Percentiles rank a stretch among this genome's conserved stretches.
Evolutionary conservation across 1,140 invertebrate species (phyloP).

Genomic region (Gryllus bimaculatus): DNA sequence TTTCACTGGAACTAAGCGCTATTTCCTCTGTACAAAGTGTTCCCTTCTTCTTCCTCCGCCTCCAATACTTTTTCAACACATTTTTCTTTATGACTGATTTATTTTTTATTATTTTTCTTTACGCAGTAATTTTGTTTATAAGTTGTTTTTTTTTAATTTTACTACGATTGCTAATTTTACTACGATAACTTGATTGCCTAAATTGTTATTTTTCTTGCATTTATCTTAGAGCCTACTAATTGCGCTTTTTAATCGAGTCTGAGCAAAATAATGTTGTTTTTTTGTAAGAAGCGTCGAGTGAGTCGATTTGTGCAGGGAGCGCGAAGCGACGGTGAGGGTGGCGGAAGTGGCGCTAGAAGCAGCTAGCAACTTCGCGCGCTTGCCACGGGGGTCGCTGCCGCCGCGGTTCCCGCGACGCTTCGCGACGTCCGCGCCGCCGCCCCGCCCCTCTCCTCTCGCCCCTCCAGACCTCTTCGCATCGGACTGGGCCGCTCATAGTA

Average conservation of each 20-base stretch:
- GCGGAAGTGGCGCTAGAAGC: background rate
- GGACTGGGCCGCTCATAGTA: too few species aligned
- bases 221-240: background rate
- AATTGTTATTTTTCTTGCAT: background rate
- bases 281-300: background rate
- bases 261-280: too few species aligned
- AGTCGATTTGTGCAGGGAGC: background rate
- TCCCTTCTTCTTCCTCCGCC: background rate
- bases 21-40: background rate
- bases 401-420: too few species aligned
- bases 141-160: background rate
- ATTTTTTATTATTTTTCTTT: background rate
- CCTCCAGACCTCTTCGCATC: background rate
- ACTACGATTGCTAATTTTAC: background rate
- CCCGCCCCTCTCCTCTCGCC: background rate
- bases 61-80: background rate
- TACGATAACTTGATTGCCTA: background rate
- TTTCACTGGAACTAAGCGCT: background rate
- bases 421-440: too few species aligned
- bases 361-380: background rate
- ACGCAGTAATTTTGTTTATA: background rate
- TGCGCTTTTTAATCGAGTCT: too few species aligned
- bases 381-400: background rate
- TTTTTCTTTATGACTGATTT: background rate
- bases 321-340: background rate